These are phyloP conservation scores for Drosophila pruinosa DNA, from an alignment of 1,140 invertebrate species.

Conservation along the genomic window DNA sequence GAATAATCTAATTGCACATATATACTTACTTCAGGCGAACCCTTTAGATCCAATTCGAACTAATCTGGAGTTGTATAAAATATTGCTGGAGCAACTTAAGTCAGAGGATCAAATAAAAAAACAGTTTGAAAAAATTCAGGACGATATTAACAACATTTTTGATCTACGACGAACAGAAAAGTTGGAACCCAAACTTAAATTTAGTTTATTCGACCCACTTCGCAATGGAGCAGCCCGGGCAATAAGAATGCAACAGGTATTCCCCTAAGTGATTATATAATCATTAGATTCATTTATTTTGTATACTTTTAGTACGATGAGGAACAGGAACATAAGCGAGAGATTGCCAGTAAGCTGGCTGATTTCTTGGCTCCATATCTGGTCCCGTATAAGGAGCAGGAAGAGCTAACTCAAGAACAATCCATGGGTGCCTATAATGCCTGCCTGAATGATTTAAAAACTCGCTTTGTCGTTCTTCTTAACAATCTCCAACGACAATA, in stretches of 20 bases:
- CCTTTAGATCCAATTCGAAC: constrained; percentile 85
- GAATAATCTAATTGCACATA: not conserved
- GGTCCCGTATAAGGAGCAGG: constrained; percentile 83
- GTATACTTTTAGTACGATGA: constrained; percentile 75
- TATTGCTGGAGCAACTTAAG: constrained; percentile 84
- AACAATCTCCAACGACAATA: constrained; percentile 84
- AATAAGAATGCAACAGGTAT: constrained; percentile 61
- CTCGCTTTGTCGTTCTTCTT: constrained; percentile 83
- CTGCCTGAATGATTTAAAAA: constrained; percentile 85
- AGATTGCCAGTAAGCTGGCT: constrained; percentile 77
- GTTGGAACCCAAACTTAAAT: constrained; percentile 82
- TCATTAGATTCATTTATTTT: not conserved
- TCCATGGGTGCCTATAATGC: constrained; percentile 82
- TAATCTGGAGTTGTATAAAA: constrained; percentile 86
- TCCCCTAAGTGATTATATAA: not conserved
- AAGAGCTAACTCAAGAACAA: constrained; percentile 66
- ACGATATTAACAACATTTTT: constrained; percentile 84
- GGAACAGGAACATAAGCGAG: constrained; percentile 68
- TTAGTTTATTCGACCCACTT: constrained; percentile 84
- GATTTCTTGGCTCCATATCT: constrained; percentile 86
- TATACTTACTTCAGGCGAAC: constrained; percentile 84
- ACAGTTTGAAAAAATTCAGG: constrained; percentile 82
- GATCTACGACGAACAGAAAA: constrained; percentile 83
- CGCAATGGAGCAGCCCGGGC: constrained; percentile 84
- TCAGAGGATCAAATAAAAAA: constrained; percentile 83